Evolutionary conservation across 2,797 vertebrate species (phyloP), one percentile per base, ranked within the genome.

Genomic region (Strix occidentalis): DNA sequence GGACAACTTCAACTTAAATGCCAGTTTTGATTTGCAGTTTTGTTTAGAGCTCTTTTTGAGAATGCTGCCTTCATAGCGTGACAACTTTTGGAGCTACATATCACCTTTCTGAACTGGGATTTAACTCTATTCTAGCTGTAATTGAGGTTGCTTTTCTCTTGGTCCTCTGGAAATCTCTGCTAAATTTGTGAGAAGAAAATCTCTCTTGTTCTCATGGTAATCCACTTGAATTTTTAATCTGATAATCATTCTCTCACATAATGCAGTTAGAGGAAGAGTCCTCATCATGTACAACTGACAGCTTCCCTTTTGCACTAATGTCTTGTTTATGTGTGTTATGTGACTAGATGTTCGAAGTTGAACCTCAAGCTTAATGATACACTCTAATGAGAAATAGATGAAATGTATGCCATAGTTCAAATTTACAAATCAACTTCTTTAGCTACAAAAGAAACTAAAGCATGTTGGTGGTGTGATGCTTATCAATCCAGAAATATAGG

Each of bases 401-500:
- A 96, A 93, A 77, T 91, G 61, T 56, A 92, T 95, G 66, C 68
- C 76, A 63, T 96, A 94, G 89, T 89, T 60, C 93, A 76, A 95
- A 96, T 94, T 93, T 93, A 94, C 90, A 96, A 92, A 95, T 96
- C 91, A 97, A 57, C 77, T 96, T 87, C 74, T 87, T 96, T 94
- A 96, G 89, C 96, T 94, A 94, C 86, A 95, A 96, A 96, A 97
- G 91, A 95, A 97, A 96, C 92, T 95, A 85, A 97, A 97, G 97
- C 97, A 97, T 94, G 78, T 96, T 89, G 82, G 94, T 97, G 97
- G 95, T 96, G 97, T 97, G 97, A 96, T 96, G 96, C 96, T 97
- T 97, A 97, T 96, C 96, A 87, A 91, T 94, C 95, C 95, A 92
- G 96, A 77, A 77, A 96, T 79, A 89, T 97, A 94, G 95, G 80